These are phyloP conservation scores for Chelonus insularis DNA, from an alignment of 1,140 invertebrate genomes.

Conservation along the genomic window DNA sequence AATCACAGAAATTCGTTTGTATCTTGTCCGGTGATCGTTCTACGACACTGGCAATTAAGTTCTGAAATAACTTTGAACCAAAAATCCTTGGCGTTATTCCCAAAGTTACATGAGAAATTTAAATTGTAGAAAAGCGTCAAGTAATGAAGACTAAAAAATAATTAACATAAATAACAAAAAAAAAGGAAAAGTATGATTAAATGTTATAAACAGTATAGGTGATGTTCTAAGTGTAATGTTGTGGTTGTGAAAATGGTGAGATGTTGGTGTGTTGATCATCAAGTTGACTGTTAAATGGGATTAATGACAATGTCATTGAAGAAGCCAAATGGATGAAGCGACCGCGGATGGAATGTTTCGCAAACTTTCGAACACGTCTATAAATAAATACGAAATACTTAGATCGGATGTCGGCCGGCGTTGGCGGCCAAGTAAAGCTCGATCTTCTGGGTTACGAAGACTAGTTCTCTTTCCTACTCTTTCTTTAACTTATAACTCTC, in stretches of 20 bases:
- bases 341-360: slow-evolving; percentile 34
- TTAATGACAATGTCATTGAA: background rate
- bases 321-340: background rate
- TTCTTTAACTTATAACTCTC: slow-evolving; percentile 20
- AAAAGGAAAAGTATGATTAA: too few species aligned
- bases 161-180: background rate
- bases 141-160: background rate
- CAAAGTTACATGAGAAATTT: slow-evolving; percentile 22
- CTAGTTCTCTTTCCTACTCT: slow-evolving; percentile 15
- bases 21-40: too few species aligned
- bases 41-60: background rate
- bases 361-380: slow-evolving; percentile 57
- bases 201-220: too few species aligned
- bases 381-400: slow-evolving; percentile 52
- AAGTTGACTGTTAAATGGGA: background rate
- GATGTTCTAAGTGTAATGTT: too few species aligned
- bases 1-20: too few species aligned
- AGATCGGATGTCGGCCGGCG: slow-evolving; percentile 59
- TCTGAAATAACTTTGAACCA: slow-evolving; percentile 6
- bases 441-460: slow-evolving; percentile 46
- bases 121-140: background rate
- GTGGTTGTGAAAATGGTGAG: too few species aligned
- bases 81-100: slow-evolving; percentile 29
- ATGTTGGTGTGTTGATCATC: background rate
- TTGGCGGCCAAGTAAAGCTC: slow-evolving; percentile 60